Evolutionary conservation across 92 coral and sea anemone genomes (phyloP).

Genomic region (Nematostella vectensis): DNA sequence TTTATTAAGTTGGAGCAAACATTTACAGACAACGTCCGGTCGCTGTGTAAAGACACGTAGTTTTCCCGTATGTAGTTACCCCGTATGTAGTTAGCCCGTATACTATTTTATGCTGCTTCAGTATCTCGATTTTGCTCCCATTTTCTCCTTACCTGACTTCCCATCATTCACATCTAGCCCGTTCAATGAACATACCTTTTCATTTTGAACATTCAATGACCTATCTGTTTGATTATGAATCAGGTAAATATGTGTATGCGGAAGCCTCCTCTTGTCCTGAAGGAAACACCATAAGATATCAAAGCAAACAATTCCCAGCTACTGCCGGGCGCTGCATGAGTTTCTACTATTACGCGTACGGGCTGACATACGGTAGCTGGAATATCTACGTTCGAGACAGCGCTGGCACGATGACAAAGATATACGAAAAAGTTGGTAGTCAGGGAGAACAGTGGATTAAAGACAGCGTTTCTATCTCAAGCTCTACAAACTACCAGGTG

Average conservation of each 20-base stretch:
- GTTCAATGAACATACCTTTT: too few relatives aligned
- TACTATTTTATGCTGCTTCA: too few relatives aligned
- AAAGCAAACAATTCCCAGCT: constrained; percentile 45
- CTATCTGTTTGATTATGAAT: too few relatives aligned
- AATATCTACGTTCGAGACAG: constrained; percentile 32
- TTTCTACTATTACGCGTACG: constrained; percentile 82
- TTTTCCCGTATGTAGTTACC: too few relatives aligned
- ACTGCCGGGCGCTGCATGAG: constrained; percentile 58
- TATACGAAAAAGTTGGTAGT: constrained; percentile 49
- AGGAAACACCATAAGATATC: constrained; percentile 61
- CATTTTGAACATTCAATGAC: too few relatives aligned
- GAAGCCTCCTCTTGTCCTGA: constrained; percentile 77
- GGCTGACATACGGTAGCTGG: constrained; percentile 40
- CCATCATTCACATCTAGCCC: too few relatives aligned
- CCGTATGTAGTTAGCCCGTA: too few relatives aligned
- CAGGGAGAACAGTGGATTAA: constrained; percentile 53
- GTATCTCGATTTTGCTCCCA: too few relatives aligned
- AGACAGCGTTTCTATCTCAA: constrained; percentile 29
- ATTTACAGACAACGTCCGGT: too few relatives aligned
- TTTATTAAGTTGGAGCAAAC: too few relatives aligned
- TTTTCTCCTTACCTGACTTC: too few relatives aligned
- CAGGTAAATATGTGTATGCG: constrained; percentile 59
- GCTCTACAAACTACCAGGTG: constrained; percentile 41
- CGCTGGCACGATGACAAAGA: constrained; percentile 11
- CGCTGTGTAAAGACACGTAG: too few relatives aligned